Conservation (phyloP, 2,797 vertebrate genomes). For the Cercopithecus petaurista region DNA sequence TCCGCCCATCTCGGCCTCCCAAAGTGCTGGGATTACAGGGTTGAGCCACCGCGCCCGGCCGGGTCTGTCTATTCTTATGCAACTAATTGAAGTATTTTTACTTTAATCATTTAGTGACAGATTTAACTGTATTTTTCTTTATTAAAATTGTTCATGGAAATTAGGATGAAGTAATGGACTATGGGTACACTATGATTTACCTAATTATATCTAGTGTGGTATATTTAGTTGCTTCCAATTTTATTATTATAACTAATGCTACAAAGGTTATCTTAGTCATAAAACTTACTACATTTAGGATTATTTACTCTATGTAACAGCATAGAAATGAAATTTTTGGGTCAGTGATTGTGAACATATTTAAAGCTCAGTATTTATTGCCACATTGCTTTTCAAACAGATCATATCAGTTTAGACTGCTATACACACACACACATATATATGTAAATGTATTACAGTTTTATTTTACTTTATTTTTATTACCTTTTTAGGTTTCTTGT, state of each 20-base stretch:
- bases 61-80: background rate
- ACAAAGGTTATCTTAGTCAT: background rate
- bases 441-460: background rate
- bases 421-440: background rate
- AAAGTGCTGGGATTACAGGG: too few relatives aligned
- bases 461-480: background rate
- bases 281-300: constrained; percentile 16
- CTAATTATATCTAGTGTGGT: background rate
- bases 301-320: constrained; percentile 6
- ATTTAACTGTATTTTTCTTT: constrained; percentile 20
- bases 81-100: background rate
- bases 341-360: background rate
- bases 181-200: background rate
- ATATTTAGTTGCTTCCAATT: constrained; percentile 6
- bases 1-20: too few relatives aligned
- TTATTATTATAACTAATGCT: constrained; percentile 28
- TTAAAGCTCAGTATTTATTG: constrained; percentile 9
- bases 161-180: constrained; percentile 16
- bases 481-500: constrained; percentile 77
- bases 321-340: background rate
- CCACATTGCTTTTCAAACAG: background rate
- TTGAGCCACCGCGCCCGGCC: too few relatives aligned
- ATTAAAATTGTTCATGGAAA: constrained; percentile 15
- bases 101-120: background rate
- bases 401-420: background rate